Conservation (phyloP, 1,140 invertebrate genomes). For the Drosophila subobscura region DNA sequence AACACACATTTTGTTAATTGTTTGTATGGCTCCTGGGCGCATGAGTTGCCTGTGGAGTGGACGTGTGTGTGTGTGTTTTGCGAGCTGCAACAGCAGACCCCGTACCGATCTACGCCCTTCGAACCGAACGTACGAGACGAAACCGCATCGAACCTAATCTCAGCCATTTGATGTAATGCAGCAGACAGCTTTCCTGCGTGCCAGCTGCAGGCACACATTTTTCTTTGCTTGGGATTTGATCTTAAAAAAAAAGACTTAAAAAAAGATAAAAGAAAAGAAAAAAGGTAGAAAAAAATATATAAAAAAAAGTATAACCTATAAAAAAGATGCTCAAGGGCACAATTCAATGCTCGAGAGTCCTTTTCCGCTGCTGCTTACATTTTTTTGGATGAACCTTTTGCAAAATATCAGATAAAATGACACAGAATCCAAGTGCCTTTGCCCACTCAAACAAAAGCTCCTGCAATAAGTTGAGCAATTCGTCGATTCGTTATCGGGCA, state of each 20-base stretch:
- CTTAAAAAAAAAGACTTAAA: neutral
- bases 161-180: slow-evolving; percentile 1
- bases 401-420: neutral
- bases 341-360: slow-evolving; percentile 4
- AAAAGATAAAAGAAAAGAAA: slow-evolving; percentile 1
- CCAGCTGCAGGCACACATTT: neutral
- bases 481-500: neutral
- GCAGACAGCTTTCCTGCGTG: slow-evolving; percentile 26
- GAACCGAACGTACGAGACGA: neutral
- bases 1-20: neutral
- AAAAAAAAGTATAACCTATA: neutral
- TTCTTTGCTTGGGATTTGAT: slow-evolving; percentile 16
- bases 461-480: slow-evolving; percentile 15
- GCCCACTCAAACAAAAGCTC: slow-evolving; percentile 37
- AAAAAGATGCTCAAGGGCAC: slow-evolving; percentile 10
- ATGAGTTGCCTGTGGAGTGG: slow-evolving; percentile 42
- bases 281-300: neutral
- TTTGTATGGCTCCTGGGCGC: slow-evolving; percentile 29
- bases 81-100: too few species aligned
- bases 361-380: slow-evolving; percentile 8
- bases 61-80: neutral
- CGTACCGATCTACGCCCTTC: too few species aligned
- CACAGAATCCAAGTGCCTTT: slow-evolving; percentile 42
- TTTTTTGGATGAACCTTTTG: neutral
- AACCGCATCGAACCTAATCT: slow-evolving; percentile 3